These are phyloP conservation scores for Drosophila ogumai DNA, from an alignment of 1,140 invertebrate genomes.

Conservation along the genomic window DNA sequence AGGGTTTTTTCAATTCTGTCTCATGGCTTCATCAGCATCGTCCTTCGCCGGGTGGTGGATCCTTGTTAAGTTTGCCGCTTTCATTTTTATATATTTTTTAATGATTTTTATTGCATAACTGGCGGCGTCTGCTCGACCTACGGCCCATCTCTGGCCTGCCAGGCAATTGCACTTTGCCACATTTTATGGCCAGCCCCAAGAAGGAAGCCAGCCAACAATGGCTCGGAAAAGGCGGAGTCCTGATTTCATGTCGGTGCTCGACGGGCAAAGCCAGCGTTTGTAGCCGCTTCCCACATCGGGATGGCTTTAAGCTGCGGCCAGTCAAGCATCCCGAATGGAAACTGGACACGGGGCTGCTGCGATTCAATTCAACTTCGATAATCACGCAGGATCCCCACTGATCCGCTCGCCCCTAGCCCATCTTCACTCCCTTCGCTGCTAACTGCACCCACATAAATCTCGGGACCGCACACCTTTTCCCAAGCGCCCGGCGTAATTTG, in stretches of 20 bases:
- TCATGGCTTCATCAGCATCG: constrained; percentile 59
- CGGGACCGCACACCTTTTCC: constrained; percentile 39
- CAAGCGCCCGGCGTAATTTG: constrained; percentile 52
- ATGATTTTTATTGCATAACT: constrained; percentile 83
- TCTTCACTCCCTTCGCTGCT: background rate
- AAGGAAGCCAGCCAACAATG: constrained; percentile 28
- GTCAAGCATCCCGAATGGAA: background rate
- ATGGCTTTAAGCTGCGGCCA: constrained; percentile 16
- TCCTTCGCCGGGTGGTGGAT: constrained; percentile 14
- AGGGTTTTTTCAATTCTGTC: constrained; percentile 69
- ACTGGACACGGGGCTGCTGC: background rate
- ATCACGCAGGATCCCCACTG: constrained; percentile 2
- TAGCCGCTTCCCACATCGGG: background rate
- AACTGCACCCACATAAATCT: constrained; percentile 54
- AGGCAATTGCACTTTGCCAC: constrained; percentile 81
- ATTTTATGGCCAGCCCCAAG: constrained; percentile 62
- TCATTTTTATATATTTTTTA: constrained; percentile 83
- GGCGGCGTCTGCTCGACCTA: constrained; percentile 41
- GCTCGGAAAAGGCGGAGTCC: constrained; percentile 1
- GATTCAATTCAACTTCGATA: constrained; percentile 34
- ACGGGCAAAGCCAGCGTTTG: background rate
- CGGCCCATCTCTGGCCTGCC: constrained; percentile 9
- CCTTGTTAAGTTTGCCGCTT: constrained; percentile 78
- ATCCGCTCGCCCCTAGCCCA: background rate
- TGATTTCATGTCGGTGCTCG: constrained; percentile 55